Base-by-base conservation (phyloP, 2,888 invertebrate species). In the Vandiemenella viatica region DNA sequence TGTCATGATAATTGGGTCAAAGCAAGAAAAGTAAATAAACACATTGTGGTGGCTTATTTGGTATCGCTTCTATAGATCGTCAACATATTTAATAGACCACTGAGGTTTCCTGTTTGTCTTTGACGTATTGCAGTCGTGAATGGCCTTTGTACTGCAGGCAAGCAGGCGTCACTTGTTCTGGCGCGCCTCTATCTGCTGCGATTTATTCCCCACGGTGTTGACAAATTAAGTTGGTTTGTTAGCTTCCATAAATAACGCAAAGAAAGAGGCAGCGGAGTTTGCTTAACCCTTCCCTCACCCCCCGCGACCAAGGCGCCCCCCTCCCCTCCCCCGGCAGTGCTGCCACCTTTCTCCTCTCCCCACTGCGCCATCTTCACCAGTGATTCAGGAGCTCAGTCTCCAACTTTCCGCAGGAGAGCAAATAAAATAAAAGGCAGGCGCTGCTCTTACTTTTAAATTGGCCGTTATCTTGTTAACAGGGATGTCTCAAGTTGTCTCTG, bases 401-500 rank as follows among this genome's bases (percentile, higher is more conserved):
- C 32, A 32, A 32, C 32, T 32, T 32, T 32, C 10, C 32, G 32
- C 32, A n/a, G n/a, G n/a, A n/a, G 32, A 32, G 32, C 32, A 32
- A 32, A 32, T 32, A 32, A 32, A 32, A 32, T 32, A 32, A 32
- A 32, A 32, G 32, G n/a, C 32, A 32, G 32, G 32, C 32, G 32
- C 32, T 32, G 32, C 32, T 32, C 32, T 32, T 32, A 32, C 32
- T 32, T 49, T 49, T 44, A 44, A 49, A 49, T 44, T 49, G 48
- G 48, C 26, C 43, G 48, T 44, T 49, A 43, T 44, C 44, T 43
- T 22, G 48, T 49, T 38, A 43, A 21, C 38, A 44, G 47, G 23
- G 40, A 47, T 32, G 43, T 43, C 41, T 43, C 46, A 17, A 23
- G 13, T 16, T 7, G n/a, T 8, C 22, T 40, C n/a, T n/a, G 32